Evolutionary conservation across 1,140 invertebrate genomes (phyloP).

Genomic region (Drosophila nannoptera): DNA sequence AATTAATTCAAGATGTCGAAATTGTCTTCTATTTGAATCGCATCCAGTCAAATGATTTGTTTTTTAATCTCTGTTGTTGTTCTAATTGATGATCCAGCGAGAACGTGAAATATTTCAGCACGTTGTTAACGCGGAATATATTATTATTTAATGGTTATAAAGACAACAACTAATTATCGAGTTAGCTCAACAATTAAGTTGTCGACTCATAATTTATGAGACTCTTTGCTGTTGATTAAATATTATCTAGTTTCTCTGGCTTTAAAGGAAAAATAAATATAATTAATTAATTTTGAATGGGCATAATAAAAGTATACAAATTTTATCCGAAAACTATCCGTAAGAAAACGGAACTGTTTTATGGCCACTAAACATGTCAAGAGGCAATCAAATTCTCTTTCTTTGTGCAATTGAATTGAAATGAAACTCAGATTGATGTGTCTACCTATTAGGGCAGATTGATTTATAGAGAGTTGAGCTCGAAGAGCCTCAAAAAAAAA

Average conservation of each 20-base stretch:
- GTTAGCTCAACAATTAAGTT: constrained; percentile 38
- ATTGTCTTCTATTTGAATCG: too few species aligned
- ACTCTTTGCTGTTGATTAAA: background rate
- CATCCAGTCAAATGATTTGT: too few species aligned
- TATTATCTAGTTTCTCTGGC: background rate
- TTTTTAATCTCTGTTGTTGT: background rate
- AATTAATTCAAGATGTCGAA: too few species aligned
- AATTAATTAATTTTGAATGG: constrained; percentile 10
- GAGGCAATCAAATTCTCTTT: constrained; percentile 4
- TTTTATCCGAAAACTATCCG: background rate
- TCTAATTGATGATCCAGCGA: background rate
- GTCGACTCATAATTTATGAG: constrained; percentile 44
- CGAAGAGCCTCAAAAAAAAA: constrained; percentile 18
- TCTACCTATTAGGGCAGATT: constrained; percentile 28
- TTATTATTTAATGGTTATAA: background rate
- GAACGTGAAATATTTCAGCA: constrained; percentile 13
- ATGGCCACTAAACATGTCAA: constrained; percentile 3
- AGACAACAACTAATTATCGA: constrained; percentile 1
- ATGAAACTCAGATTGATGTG: constrained; percentile 25
- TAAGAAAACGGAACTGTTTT: constrained; percentile 11
- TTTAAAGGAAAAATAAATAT: constrained; percentile 1
- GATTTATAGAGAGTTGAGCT: constrained; percentile 36
- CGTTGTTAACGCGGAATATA: constrained; percentile 12
- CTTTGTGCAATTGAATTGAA: constrained; percentile 36
- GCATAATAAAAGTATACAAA: constrained; percentile 6